Conservation (phyloP, 2,113 vertebrate species). For the Pachypanchax playfairii region DNA sequence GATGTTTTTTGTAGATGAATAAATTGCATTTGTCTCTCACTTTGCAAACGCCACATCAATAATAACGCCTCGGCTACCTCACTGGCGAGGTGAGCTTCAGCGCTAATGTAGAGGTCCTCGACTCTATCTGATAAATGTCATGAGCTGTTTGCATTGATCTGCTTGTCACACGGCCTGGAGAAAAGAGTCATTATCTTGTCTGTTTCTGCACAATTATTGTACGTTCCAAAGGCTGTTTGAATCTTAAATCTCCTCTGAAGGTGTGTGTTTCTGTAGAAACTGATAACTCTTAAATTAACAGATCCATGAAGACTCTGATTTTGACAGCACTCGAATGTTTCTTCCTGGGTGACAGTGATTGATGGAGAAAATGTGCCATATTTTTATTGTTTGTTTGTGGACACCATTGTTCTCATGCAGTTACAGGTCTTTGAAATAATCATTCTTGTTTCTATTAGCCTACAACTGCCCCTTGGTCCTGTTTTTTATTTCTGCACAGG, state of each 20-base stretch:
- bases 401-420: neutral
- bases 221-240: constrained; percentile 9
- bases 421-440: neutral
- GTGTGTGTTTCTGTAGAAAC: neutral
- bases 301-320: neutral
- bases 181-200: constrained; percentile 41
- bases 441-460: constrained; percentile 22
- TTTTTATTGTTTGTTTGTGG: constrained; percentile 13
- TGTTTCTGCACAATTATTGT: constrained; percentile 23
- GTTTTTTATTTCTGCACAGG: constrained; percentile 18
- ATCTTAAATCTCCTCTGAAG: constrained; percentile 12
- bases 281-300: constrained; percentile 1
- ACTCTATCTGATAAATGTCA: constrained; percentile 70
- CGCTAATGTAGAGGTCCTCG: constrained; percentile 64
- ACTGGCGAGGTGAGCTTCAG: constrained; percentile 43
- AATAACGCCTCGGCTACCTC: constrained; percentile 51
- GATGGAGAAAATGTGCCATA: constrained; percentile 5
- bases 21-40: constrained; percentile 39
- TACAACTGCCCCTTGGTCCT: constrained; percentile 28
- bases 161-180: constrained; percentile 45
- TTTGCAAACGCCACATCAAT: constrained; percentile 56
- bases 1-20: constrained; percentile 19
- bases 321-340: neutral
- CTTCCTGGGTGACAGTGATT: neutral
- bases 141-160: constrained; percentile 69